Percentiles rank a stretch among this genome's conserved stretches.
These are phyloP conservation scores for Haplochromis burtoni DNA, from an alignment of 2,113 vertebrate genomes.

Conservation along the genomic window DNA sequence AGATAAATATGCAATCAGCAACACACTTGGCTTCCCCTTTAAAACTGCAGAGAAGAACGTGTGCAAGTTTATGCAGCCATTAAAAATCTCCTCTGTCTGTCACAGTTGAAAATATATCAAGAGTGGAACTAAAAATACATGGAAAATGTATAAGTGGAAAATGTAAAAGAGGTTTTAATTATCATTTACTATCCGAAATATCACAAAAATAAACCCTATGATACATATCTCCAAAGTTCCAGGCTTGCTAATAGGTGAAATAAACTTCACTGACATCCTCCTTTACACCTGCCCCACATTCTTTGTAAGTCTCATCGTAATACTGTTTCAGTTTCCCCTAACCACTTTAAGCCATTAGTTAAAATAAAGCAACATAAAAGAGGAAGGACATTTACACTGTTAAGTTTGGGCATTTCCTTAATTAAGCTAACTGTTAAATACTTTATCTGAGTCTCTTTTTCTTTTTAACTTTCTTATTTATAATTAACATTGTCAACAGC, in stretches of 20 bases:
- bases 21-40: background rate
- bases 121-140: background rate
- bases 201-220: background rate
- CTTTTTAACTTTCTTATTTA: background rate
- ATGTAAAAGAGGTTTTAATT: background rate
- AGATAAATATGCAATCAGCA: constrained; percentile 43
- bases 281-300: background rate
- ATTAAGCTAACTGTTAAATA: background rate
- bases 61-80: background rate
- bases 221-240: background rate
- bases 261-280: background rate
- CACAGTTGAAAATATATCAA: background rate
- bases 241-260: background rate
- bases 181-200: background rate
- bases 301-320: background rate
- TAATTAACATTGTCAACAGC: background rate
- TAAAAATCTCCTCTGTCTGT: background rate
- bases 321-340: background rate
- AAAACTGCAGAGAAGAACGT: background rate
- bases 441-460: background rate
- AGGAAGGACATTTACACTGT: background rate
- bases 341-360: background rate
- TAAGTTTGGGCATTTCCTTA: background rate
- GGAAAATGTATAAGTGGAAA: background rate
- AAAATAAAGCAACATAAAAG: background rate